Percentiles rank a stretch among this genome's conserved stretches.
Evolutionary conservation across 2,797 vertebrate genomes (phyloP).

Genomic region (Sebastiscus albofasciatus): DNA sequence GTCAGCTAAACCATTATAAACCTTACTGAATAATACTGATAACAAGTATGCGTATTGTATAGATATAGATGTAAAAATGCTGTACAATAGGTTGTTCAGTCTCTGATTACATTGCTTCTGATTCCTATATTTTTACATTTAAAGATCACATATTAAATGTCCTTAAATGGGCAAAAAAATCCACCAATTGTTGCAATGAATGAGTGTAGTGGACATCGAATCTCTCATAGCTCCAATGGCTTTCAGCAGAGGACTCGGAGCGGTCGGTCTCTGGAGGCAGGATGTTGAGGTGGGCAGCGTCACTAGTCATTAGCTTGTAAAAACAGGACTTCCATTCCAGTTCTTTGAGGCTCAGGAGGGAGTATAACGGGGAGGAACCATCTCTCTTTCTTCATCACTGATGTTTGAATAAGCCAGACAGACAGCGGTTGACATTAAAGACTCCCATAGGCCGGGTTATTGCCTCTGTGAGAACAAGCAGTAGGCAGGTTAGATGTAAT

Average conservation of each 20-base stretch:
- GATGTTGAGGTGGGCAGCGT: slow-evolving; percentile 39
- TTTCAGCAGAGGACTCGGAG: slow-evolving; percentile 1
- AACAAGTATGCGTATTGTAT: background rate
- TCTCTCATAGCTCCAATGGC: background rate
- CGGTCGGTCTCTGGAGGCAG: slow-evolving; percentile 6
- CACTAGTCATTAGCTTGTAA: slow-evolving; percentile 66
- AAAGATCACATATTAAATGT: slow-evolving; percentile 1
- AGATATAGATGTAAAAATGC: background rate
- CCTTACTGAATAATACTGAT: background rate
- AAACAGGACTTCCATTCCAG: slow-evolving; percentile 63
- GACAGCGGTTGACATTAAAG: slow-evolving; percentile 65
- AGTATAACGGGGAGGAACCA: slow-evolving; percentile 28
- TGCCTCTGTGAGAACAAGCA: slow-evolving; percentile 65
- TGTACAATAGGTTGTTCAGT: background rate
- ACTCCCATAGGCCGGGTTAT: slow-evolving; percentile 69
- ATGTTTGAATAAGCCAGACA: slow-evolving; percentile 71
- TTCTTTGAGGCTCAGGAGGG: slow-evolving; percentile 48
- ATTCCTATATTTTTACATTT: background rate
- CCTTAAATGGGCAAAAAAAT: background rate
- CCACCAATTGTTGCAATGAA: background rate
- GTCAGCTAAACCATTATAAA: slow-evolving; percentile 30
- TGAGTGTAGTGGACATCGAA: background rate
- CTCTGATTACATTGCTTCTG: background rate
- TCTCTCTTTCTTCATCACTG: slow-evolving; percentile 55
- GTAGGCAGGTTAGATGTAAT: slow-evolving; percentile 66